Conservation (phyloP, 1,140 invertebrate genomes). For the Drosophila serrata region DNA sequence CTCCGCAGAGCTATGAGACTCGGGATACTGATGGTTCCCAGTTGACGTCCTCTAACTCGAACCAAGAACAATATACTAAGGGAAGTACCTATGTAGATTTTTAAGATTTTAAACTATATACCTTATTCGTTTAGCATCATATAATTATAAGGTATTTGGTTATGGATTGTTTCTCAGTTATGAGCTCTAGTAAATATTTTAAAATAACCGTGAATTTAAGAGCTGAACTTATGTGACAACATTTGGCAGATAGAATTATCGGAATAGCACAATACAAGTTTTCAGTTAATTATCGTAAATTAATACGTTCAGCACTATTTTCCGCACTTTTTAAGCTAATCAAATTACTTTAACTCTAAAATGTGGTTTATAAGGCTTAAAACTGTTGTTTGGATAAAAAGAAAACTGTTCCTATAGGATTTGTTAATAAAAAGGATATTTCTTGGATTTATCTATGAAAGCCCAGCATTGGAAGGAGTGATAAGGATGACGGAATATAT, state of each 20-base stretch:
- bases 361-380: not conserved
- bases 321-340: slow-evolving; percentile 1
- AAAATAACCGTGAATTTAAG: not conserved
- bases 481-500: too few species aligned
- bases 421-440: not conserved
- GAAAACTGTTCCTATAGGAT: not conserved
- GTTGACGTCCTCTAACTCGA: slow-evolving; percentile 1
- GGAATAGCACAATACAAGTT: too few species aligned
- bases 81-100: not conserved
- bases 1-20: slow-evolving; percentile 2
- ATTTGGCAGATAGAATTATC: too few species aligned
- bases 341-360: not conserved
- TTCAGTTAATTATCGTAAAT: not conserved
- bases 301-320: too few species aligned
- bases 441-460: too few species aligned
- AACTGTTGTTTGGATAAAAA: not conserved
- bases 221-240: too few species aligned
- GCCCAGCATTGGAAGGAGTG: too few species aligned
- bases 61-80: not conserved
- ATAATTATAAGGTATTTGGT: too few species aligned
- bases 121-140: not conserved
- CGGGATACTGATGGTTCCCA: not conserved
- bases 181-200: not conserved
- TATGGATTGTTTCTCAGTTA: not conserved
- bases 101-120: not conserved